Evolutionary conservation across 2,797 vertebrate species (phyloP).

Genomic region (Menidia menidia): DNA sequence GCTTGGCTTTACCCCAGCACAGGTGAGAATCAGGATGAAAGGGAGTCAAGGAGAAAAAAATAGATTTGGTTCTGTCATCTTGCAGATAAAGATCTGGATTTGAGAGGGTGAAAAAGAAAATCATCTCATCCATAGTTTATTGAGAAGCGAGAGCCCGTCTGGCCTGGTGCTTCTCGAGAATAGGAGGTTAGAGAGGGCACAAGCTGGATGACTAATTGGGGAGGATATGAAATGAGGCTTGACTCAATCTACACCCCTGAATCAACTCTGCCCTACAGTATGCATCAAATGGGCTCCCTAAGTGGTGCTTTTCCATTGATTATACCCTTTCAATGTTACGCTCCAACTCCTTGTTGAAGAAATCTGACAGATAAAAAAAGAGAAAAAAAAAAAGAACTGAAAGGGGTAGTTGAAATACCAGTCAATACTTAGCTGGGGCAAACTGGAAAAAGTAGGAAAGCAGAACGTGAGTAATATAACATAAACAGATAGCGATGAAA

Average conservation of each 20-base stretch:
- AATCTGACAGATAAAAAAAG: constrained; percentile 66
- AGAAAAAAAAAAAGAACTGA: constrained; percentile 33
- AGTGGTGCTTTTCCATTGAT: constrained; percentile 81
- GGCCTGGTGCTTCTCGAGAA: constrained; percentile 63
- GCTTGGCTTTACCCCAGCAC: constrained; percentile 51
- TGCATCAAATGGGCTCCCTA: constrained; percentile 79
- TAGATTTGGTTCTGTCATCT: constrained; percentile 51
- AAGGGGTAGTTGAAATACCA: constrained; percentile 66
- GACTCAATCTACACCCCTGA: constrained; percentile 81
- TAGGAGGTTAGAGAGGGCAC: constrained; percentile 76
- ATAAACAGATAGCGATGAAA: constrained; percentile 75
- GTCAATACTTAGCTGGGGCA: constrained; percentile 74
- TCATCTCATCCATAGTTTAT: constrained; percentile 68
- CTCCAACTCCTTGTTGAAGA: constrained; percentile 74
- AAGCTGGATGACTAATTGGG: constrained; percentile 81
- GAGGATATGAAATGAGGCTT: constrained; percentile 80
- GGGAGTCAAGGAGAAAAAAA: constrained; percentile 21
- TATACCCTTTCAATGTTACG: constrained; percentile 78
- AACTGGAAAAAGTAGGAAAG: constrained; percentile 63
- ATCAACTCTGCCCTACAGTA: constrained; percentile 82
- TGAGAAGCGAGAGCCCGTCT: constrained; percentile 58
- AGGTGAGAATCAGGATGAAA: constrained; percentile 56
- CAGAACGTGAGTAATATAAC: constrained; percentile 71
- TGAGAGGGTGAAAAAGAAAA: constrained; percentile 53
- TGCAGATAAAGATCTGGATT: constrained; percentile 57